Evolutionary conservation across 2,888 invertebrate genomes (phyloP), one percentile per base, ranked within the genome.

Genomic region (Marasmarcha lunaedactyla): DNA sequence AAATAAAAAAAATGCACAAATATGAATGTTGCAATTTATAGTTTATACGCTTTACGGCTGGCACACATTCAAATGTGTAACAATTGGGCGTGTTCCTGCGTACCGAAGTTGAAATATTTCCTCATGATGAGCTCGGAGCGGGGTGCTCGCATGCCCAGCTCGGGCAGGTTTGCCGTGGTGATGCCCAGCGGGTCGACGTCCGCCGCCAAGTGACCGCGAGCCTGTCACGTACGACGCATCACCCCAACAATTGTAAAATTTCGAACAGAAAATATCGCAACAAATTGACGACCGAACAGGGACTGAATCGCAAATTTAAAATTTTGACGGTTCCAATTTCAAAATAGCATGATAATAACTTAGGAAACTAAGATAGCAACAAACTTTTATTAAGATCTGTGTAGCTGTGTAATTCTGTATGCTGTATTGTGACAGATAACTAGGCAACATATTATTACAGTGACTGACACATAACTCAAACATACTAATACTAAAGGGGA

Each of bases 161-260:
- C 62, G 59, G 83, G 83, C 77, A 87, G 86, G 71, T 87, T 87
- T 64, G 88, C 87, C 83, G 89, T 89, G 79, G 87, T 91, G 85
- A 97, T 95, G 86, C 92, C 93, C 72, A 97, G 89, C 55, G 97
- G 97, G 86, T 97, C 97, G 87, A 97, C 86, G 71, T 92, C 92
- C 55, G 96, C 94, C 62, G 94, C 92, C 85, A 95, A 90, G 87
- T 97, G 96, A 68, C 96, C 97, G 79, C 95, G 91, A 74, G 94
- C 91, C 95, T 96, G 87, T 54, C 66, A 63, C 67, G 68, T 63
- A 10, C 20, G 20, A 5, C 20, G 7, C 20, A 20, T 20, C 73
- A 69, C 60, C 58, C 58, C 67, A 64, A 52, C 57, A 57, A 47
- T 63, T 68, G 3, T 20, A 20, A n/a, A 20, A 20, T 20, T 20